Conservation (phyloP, 1,140 invertebrate genomes). For the Zelostemma sp. region DNA sequence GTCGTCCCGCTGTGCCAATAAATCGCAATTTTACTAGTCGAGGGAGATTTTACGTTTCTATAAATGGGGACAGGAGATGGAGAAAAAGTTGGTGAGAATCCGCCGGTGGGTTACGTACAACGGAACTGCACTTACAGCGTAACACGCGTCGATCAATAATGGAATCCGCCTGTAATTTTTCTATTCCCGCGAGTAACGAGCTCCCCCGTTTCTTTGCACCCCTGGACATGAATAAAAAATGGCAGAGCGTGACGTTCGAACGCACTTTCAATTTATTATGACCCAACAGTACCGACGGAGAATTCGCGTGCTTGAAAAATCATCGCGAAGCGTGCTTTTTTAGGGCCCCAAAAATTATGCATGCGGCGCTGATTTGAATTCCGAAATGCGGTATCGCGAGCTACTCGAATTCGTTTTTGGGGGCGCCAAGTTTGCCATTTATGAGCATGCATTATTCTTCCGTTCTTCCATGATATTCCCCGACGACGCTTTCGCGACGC, state of each 20-base stretch:
- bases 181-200: neutral
- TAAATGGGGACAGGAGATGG: constrained; percentile 20
- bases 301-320: too few species aligned
- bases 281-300: too few species aligned
- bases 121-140: constrained; percentile 19
- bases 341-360: too few species aligned
- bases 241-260: neutral
- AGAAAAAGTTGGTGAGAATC: constrained; percentile 7
- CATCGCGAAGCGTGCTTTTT: too few species aligned
- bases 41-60: constrained; percentile 30
- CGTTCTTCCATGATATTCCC: constrained; percentile 5
- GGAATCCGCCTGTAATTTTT: constrained; percentile 32
- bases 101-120: constrained; percentile 10
- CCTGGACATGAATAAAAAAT: constrained; percentile 6
- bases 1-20: constrained; percentile 26
- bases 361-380: too few species aligned
- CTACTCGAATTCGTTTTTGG: too few species aligned
- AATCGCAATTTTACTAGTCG: constrained; percentile 36
- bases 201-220: neutral
- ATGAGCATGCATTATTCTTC: constrained; percentile 5
- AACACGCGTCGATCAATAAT: constrained; percentile 25
- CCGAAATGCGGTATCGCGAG: too few species aligned
- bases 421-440: too few species aligned
- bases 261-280: neutral
- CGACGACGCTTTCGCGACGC: neutral